phyloP scores from a whole-genome alignment of 2,113 vertebrate genomes.

The Eolophus roseicapilla region DNA sequence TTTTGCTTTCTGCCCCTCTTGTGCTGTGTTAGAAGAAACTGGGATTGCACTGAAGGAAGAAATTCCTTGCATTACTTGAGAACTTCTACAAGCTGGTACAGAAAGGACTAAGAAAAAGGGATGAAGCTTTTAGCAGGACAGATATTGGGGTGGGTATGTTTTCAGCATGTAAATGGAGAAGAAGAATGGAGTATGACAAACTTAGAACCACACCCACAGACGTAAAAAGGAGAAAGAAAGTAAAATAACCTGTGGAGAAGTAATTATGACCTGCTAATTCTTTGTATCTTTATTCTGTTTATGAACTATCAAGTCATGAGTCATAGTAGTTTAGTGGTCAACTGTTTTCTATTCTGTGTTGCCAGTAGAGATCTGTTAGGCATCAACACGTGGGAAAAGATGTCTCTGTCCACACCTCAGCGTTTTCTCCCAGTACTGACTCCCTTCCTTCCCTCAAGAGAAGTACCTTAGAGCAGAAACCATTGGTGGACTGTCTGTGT shows the following conservation, averaged over 20 bases:
- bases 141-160: neutral
- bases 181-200: neutral
- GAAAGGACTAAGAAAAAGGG: neutral
- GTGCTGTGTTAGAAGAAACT: neutral
- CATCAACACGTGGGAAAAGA: neutral
- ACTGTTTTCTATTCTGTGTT: neutral
- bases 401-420: neutral
- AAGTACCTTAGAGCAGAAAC: neutral
- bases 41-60: neutral
- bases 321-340: neutral
- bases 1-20: neutral
- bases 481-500: neutral
- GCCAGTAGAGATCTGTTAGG: neutral
- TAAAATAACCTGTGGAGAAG: neutral
- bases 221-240: neutral
- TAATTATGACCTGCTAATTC: neutral
- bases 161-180: neutral
- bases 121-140: neutral
- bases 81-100: neutral
- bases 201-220: neutral
- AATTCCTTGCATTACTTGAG: neutral
- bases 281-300: neutral
- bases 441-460: neutral
- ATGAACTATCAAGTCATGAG: neutral
- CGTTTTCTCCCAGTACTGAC: neutral